phyloP scores from a whole-genome alignment of 2,113 vertebrate genomes.

The Geococcyx californianus region DNA sequence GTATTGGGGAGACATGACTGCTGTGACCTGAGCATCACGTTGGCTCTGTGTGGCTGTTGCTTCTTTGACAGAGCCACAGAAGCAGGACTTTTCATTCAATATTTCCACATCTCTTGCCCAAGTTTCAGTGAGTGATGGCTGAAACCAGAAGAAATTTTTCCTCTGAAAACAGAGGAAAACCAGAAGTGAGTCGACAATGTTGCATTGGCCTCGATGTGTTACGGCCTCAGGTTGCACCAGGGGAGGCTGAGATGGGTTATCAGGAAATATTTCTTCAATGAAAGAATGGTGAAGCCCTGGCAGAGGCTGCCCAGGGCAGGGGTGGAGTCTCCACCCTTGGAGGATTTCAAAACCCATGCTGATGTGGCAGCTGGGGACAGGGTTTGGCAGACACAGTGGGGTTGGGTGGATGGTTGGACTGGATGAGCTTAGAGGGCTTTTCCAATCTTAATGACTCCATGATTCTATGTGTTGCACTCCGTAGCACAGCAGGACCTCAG shows the following conservation, averaged over 20 bases:
- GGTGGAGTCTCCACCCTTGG: too few species aligned
- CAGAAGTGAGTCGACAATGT: not conserved
- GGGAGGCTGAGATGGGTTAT: too few species aligned
- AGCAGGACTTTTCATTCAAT: not conserved
- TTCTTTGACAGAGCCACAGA: not conserved
- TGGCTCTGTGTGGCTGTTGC: not conserved
- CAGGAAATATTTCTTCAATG: too few species aligned
- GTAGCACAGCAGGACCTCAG: not conserved
- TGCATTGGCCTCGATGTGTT: not conserved
- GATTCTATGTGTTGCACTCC: rapidly evolving
- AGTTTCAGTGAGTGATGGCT: not conserved
- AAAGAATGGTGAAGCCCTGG: too few species aligned
- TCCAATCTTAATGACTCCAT: too few species aligned
- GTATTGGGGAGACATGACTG: not conserved
- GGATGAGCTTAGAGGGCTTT: too few species aligned
- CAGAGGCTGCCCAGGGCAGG: too few species aligned
- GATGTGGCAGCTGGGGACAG: too few species aligned
- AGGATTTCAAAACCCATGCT: too few species aligned
- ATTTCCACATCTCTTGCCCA: not conserved
- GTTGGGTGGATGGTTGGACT: too few species aligned
- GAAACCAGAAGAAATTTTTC: not conserved
- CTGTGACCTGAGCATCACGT: not conserved
- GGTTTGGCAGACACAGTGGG: too few species aligned
- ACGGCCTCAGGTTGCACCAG: too few species aligned
- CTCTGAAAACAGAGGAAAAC: not conserved